Evolutionary conservation across 1,140 invertebrate species (phyloP), one percentile per base, ranked within the genome.

Genomic region (Helicoverpa zea): DNA sequence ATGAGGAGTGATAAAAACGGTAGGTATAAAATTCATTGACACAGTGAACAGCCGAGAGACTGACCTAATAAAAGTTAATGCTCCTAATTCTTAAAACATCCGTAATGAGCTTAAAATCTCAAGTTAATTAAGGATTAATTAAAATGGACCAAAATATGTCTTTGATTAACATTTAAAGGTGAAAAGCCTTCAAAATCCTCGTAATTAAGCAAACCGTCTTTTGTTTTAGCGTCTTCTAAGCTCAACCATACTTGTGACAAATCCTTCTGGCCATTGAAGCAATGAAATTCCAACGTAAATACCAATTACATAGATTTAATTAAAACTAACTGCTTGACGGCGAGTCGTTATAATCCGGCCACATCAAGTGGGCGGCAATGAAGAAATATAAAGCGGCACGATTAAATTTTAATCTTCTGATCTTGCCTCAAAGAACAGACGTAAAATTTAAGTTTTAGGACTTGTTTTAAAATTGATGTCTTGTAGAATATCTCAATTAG

Each of bases 251-350:
- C 49, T 72, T 72, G 23, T 30, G 13, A 72, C 49, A 30, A 72
- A 30, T 52, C 68, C 23, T 18, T 72, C 12, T 12, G 49, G 51
- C 49, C 29, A 72, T 52, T 72, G 4, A 72, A 72, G 68, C 18
- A 52, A 72, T 54, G 52, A 30, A 72, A 52, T 54, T 12, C 18
- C 49, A 72, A 72, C 52, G 54, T 74, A 74, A 74, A 74, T 74
- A 74, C 30, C 56, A 74, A 59, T 74, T 74, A 74, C 30, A 74
- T 23, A 74, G 72, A 74, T 59, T 59, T 74, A 74, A 74, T 74
- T 59, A 59, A 74, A 74, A 74, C 72, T 74, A 74, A 74, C 72
- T 74, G 72, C 72, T 74, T 49, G 54, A 59, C 54, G 72, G 54
- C 47, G 13, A 74, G 54, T 47, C 72, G 54, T 59, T 74, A 59